These are phyloP conservation scores for Rhinolophus sinicus DNA, from an alignment of 2,113 vertebrate genomes.

Conservation along the genomic window DNA sequence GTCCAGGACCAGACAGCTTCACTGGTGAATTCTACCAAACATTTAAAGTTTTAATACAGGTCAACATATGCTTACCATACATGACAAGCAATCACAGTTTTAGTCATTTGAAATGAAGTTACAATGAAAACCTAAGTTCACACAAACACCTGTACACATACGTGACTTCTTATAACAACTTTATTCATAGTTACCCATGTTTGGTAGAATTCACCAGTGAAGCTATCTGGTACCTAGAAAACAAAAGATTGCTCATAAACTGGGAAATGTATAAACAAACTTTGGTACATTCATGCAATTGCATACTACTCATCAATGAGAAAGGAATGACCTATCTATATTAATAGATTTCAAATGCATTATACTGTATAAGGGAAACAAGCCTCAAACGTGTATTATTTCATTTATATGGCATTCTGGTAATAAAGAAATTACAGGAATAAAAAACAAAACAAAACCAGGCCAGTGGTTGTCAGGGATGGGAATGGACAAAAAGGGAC, in stretches of 20 bases:
- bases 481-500: background rate
- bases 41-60: background rate
- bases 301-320: background rate
- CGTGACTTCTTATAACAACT: background rate
- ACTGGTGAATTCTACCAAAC: background rate
- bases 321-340: background rate
- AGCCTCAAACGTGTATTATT: background rate
- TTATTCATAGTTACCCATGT: background rate
- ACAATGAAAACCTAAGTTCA: background rate
- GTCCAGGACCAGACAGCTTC: background rate
- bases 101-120: background rate
- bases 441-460: background rate
- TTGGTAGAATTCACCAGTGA: too few species aligned
- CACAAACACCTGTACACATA: background rate
- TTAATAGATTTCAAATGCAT: background rate
- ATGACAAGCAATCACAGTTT: background rate
- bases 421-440: background rate
- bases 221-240: too few species aligned
- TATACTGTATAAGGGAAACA: background rate
- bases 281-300: background rate
- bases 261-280: background rate
- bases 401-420: background rate
- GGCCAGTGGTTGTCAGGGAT: background rate
- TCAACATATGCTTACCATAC: background rate
- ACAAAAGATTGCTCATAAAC: background rate